phyloP scores from a whole-genome alignment of 2,888 invertebrate species.

The Harpalus rufipes region DNA sequence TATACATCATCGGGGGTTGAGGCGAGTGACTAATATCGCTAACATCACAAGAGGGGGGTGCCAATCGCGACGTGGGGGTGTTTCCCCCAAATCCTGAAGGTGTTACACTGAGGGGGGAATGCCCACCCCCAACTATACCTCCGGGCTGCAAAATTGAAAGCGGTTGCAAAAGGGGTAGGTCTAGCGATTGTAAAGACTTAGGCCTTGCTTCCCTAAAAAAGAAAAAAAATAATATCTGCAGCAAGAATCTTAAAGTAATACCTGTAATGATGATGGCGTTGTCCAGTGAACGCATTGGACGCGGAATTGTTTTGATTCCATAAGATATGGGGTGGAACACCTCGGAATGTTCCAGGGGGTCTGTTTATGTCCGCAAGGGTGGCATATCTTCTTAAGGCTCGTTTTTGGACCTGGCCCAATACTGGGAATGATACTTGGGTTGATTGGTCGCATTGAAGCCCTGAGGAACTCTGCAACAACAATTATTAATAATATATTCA shows the following conservation, averaged over 20 bases:
- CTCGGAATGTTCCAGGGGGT: not conserved
- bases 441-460: conserved; percentile 31
- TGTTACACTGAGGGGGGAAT: not conserved
- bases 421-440: conserved; percentile 58
- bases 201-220: not conserved
- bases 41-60: not conserved
- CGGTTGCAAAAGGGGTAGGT: not conserved
- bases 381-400: conserved; percentile 52
- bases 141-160: not conserved
- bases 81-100: not conserved
- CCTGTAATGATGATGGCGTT: too few relatives aligned
- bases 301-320: too few relatives aligned
- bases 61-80: not conserved
- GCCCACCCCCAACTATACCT: not conserved
- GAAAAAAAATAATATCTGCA: not conserved
- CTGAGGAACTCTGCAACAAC: not conserved
- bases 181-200: not conserved
- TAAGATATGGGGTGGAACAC: too few relatives aligned
- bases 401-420: conserved; percentile 38
- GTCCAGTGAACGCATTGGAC: too few relatives aligned
- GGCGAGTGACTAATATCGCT: not conserved
- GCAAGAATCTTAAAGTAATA: too few relatives aligned
- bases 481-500: not conserved
- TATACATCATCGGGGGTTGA: not conserved
- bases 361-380: conserved; percentile 51